phyloP scores from a whole-genome alignment of 2,113 vertebrate genomes.

The Chiloscyllium plagiosum region DNA sequence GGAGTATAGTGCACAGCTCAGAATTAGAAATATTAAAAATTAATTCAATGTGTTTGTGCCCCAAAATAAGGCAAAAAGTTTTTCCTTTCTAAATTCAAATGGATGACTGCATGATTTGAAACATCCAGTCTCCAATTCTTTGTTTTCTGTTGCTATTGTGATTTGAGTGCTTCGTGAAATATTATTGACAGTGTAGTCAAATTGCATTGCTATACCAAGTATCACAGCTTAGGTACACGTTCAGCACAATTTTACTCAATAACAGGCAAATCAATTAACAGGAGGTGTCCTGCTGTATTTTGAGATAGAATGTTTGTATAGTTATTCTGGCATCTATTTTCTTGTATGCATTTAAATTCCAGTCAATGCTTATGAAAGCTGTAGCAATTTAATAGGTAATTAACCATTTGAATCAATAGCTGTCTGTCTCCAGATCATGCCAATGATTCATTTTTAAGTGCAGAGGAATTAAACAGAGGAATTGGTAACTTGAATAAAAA shows the following conservation, averaged over 20 bases:
- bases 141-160: not conserved
- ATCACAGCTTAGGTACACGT: not conserved
- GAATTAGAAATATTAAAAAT: not conserved
- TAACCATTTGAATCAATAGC: constrained; percentile 13
- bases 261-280: constrained; percentile 10
- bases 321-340: not conserved
- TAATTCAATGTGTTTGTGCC: not conserved
- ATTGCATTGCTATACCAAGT: not conserved
- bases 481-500: not conserved
- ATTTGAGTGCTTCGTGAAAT: not conserved
- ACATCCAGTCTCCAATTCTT: too few relatives aligned
- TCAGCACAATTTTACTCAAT: not conserved
- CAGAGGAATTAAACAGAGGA: not conserved
- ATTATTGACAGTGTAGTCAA: not conserved
- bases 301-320: not conserved
- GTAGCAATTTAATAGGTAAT: not conserved
- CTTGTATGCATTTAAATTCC: constrained; percentile 5
- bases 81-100: not conserved
- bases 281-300: not conserved
- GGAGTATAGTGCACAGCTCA: not conserved
- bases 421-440: not conserved
- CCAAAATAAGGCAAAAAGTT: not conserved
- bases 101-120: too few relatives aligned
- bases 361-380: not conserved
- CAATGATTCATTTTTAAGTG: not conserved